Base-by-base conservation (phyloP, 2,888 invertebrate species). In the Andrena camellia region DNA sequence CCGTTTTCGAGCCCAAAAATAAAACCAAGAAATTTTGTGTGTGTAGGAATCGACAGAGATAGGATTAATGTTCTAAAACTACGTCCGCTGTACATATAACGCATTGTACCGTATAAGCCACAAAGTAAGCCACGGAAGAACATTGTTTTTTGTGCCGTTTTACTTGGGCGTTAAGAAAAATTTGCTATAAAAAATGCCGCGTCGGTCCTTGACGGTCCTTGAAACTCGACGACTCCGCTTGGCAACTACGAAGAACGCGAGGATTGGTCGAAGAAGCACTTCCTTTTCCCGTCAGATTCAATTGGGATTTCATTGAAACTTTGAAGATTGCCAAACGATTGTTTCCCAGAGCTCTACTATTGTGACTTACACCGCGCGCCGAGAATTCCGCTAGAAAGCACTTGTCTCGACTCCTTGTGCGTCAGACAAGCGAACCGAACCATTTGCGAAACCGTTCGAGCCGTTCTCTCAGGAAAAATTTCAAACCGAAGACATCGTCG, bases 41-140 rank as follows among this genome's bases (percentile, higher is more conserved):
- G 84, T 77, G 78, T 87, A 80, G 62, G 26, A 76, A 76, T 80
- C 78, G 71, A 87, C 83, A 79, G 73, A 77, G 72, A 59, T 87
- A 84, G 83, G 54, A 68, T 83, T 75, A 82, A 87, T 67, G 77
- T 79, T 81, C 77, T 86, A 75, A 62, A 84, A 71, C 72, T 82
- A 87, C 77, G 71, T 84, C 76, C 78, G 86, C 87, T 87, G 87
- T 87, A 87, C 31, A 86, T 87, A 86, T 62, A 84, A 50, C 50
- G 85, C 77, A 83, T 84, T 77, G 52, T 77, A 72, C 79, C 42
- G 80, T 87, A 77, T 70, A 71, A 85, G 78, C 70, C 85, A 73
- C 73, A 80, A 86, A 74, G 63, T 48, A 60, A 75, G 66, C 68
- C 67, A 23, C 64, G 69, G 48, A 31, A 26, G 54, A 7, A 42